Evolutionary conservation across 2,797 vertebrate genomes (phyloP).

Genomic region (Sparus aurata): DNA sequence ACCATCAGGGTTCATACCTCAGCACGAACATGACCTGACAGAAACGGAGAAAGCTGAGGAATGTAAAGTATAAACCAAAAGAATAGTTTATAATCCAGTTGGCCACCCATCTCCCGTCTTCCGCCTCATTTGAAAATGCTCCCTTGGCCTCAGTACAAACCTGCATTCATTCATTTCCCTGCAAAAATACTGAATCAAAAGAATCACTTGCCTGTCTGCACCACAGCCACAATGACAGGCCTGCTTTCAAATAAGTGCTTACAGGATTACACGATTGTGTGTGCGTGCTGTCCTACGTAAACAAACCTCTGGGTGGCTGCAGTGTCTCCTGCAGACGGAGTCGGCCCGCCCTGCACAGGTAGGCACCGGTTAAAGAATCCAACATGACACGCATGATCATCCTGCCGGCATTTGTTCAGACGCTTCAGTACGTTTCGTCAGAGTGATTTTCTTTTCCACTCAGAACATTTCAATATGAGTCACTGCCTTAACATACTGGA

Average conservation of each 20-base stretch:
- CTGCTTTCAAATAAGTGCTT: background rate
- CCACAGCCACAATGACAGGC: background rate
- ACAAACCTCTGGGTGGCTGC: background rate
- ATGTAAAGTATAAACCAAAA: conserved; percentile 20
- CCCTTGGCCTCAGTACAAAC: background rate
- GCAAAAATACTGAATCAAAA: background rate
- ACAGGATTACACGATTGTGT: background rate
- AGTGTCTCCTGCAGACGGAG: background rate
- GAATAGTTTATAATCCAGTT: conserved; percentile 18
- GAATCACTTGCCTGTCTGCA: background rate
- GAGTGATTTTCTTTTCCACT: background rate
- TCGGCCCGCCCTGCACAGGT: background rate
- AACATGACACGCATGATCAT: background rate
- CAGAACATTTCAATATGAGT: background rate
- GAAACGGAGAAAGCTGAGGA: conserved; percentile 29
- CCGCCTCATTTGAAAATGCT: conserved; percentile 19
- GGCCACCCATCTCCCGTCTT: background rate
- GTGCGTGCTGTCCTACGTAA: background rate
- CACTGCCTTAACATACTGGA: background rate
- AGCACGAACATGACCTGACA: conserved; percentile 26
- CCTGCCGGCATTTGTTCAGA: background rate
- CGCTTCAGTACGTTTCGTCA: background rate
- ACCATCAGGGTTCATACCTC: background rate
- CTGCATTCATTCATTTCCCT: background rate
- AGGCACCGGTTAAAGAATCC: background rate